Base-by-base conservation (phyloP, 2,113 vertebrate genomes). In the Cathartes aura region DNA sequence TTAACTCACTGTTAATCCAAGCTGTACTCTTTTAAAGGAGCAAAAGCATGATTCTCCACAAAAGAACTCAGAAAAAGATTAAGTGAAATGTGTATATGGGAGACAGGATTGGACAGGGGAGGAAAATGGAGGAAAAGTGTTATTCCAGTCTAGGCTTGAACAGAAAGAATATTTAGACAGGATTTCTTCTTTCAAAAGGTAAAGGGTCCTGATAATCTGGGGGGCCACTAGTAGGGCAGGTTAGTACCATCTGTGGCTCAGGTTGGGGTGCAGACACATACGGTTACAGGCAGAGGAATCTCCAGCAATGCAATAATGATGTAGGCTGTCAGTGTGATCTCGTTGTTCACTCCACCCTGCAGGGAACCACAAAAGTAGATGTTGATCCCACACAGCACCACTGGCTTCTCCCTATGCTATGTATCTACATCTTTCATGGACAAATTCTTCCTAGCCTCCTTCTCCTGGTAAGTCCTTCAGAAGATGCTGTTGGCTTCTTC, bases 231-330 rank as follows among this genome's bases (percentile, higher is more conserved):
- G 8, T 5, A 22, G 42, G 67, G 17, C 9, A 76, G 38, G 21
- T 56, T 82, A 52, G 70, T 81, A 40, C 34, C 34, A 26, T 30
- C 22, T 59, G n/a, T 84, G 75, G 34, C 75, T 67, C 1, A 10
- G 45, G 24, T 2, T 84, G 60, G 66, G 50, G 8, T 72, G 56
- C 52, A 64, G 72, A 73, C 70, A 97, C 98, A 2, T 96, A 98
- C 97, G 0, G 97, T 97, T 94, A 87, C 55, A 32, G 96, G 43
- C 83, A 98, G 93, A 75, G 95, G 94, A 19, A 97, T 96, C 93
- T 98, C 97, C 88, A 98, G 94, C 62, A 98, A 32, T 14, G 98
- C 82, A 1, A 97, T 98, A 32, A 68, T 87, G 72, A 98, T 83
- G 36, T 96, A 97, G 78, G 96, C 96, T 1, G 95, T 79, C 90